Evolutionary conservation across 2,888 invertebrate genomes (phyloP).

Genomic region (Tineola bisselliella): DNA sequence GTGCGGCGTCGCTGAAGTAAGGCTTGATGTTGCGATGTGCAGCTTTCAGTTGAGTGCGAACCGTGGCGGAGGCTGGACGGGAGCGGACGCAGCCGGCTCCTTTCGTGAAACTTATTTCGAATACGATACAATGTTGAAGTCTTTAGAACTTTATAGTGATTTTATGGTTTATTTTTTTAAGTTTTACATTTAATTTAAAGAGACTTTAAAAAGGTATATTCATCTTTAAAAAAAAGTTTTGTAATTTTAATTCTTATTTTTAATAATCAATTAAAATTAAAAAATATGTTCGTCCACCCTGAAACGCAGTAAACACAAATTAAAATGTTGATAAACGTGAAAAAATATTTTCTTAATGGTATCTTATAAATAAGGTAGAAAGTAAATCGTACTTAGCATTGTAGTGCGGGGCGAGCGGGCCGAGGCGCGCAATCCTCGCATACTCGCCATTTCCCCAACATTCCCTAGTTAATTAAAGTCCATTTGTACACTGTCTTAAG

Average conservation of each 20-base stretch:
- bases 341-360: background rate
- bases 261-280: no score
- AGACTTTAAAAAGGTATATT: background rate
- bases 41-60: conserved; percentile 55
- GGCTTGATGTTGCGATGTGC: conserved; percentile 22
- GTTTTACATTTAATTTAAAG: background rate
- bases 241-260: no score
- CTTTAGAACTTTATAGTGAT: background rate
- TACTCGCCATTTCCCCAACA: conserved; percentile 55
- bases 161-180: background rate
- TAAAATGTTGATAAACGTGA: background rate
- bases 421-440: conserved; percentile 37
- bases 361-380: conserved; percentile 1
- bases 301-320: background rate
- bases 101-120: conserved; percentile 45
- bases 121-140: conserved; percentile 15
- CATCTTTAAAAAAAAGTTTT: no score
- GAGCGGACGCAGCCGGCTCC: conserved; percentile 22
- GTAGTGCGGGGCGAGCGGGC: conserved; percentile 27
- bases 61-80: conserved; percentile 38
- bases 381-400: conserved; percentile 36
- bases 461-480: conserved; percentile 64
- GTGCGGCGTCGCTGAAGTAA: background rate
- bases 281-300: no score
- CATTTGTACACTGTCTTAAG: conserved; percentile 59